Percentiles rank a stretch among this genome's conserved stretches.
These are phyloP conservation scores for Characodon lateralis DNA, from an alignment of 2,797 vertebrate genomes.

Conservation along the genomic window DNA sequence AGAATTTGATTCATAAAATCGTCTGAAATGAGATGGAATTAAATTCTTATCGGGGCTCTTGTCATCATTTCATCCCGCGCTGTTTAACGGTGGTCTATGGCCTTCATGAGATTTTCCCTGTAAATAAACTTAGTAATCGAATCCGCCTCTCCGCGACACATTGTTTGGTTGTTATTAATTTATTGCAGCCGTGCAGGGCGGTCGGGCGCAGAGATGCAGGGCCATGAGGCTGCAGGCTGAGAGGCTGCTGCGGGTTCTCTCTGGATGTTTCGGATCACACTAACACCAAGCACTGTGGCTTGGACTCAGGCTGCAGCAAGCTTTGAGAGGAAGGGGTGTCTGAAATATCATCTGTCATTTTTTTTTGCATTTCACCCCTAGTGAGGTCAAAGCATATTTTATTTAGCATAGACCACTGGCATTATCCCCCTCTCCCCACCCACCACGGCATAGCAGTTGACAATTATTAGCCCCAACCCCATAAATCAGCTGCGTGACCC, in stretches of 20 bases:
- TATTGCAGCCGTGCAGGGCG: conserved; percentile 54
- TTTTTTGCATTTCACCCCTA: conserved; percentile 55
- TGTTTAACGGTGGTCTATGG: conserved; percentile 81
- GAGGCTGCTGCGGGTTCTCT: neutral
- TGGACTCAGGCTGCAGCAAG: conserved; percentile 20
- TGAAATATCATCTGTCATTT: conserved; percentile 62
- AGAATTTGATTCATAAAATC: conserved; percentile 98
- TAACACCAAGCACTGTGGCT: conserved; percentile 1
- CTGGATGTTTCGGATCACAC: conserved; percentile 3
- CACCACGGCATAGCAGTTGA: conserved; percentile 85
- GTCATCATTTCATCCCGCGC: conserved; percentile 96
- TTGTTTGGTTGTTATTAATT: conserved; percentile 76
- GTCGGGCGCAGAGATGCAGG: conserved; percentile 27
- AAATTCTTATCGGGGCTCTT: conserved; percentile 98
- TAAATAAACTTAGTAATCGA: conserved; percentile 80
- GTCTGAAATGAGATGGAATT: conserved; percentile 99
- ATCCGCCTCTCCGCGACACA: conserved; percentile 73
- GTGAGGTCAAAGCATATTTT: conserved; percentile 80
- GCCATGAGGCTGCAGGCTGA: conserved; percentile 5
- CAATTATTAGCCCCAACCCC: conserved; percentile 93
- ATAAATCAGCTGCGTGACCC: conserved; percentile 96
- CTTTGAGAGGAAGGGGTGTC: conserved; percentile 7
- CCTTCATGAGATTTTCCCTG: conserved; percentile 81
- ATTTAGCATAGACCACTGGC: conserved; percentile 75
- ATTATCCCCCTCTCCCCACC: conserved; percentile 55